phyloP scores from a whole-genome alignment of 30 jellyfish, hydroid and myxozoan species.

The Hydra vulgaris region DNA sequence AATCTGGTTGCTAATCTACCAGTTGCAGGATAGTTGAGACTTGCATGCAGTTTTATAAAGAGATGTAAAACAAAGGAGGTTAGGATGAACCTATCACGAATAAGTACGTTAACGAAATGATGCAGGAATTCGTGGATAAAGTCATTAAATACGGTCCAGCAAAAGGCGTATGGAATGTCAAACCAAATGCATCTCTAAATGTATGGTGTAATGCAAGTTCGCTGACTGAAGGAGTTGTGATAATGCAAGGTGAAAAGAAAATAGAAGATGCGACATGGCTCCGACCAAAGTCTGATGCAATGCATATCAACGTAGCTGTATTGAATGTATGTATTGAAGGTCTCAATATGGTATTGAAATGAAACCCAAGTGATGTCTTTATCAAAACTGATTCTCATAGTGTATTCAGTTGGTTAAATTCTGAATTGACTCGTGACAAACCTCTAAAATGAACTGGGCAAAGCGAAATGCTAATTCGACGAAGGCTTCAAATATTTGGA shows the following conservation, averaged over 20 bases:
- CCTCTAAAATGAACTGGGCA: not conserved
- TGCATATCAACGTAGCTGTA: not conserved
- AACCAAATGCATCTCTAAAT: not conserved
- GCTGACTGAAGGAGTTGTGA: not conserved
- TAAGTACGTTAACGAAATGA: not conserved
- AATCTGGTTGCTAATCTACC: not conserved
- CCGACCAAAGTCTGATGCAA: not conserved
- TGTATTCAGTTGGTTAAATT: not conserved
- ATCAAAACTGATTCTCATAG: not conserved
- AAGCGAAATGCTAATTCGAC: not conserved
- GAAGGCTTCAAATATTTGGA: not conserved
- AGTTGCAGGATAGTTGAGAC: not conserved
- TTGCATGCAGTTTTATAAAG: not conserved
- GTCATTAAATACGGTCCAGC: not conserved
- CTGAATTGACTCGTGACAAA: not conserved
- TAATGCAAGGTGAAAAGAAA: not conserved
- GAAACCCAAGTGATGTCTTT: not conserved
- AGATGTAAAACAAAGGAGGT: not conserved
- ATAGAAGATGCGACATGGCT: not conserved
- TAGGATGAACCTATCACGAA: not conserved
- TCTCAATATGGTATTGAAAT: not conserved
- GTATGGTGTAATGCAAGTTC: constrained; percentile 12
- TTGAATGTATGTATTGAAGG: not conserved
- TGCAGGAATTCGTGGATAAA: not conserved
- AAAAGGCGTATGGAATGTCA: constrained; percentile 1